Evolutionary conservation across 2,797 vertebrate genomes (phyloP), one percentile per base, ranked within the genome.

Genomic region (Cynodonichthys magdalenae): DNA sequence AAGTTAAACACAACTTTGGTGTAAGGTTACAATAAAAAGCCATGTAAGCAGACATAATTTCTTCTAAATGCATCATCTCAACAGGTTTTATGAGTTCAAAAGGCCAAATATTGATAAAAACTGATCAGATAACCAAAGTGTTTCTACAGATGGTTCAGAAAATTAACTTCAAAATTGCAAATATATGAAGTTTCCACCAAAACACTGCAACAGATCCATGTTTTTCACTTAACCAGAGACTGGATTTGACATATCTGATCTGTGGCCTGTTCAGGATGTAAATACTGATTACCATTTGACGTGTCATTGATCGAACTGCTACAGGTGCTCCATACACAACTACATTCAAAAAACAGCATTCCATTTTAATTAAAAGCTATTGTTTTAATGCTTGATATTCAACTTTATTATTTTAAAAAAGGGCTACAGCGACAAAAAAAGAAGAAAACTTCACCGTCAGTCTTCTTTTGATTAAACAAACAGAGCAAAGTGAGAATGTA

Each of bases 311-410:
- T 75, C 11, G 6, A 8, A 53, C 42, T 29, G 31, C 15, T 8
- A 27, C 18, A 29, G 20, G 51, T 28, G 49, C 27, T 0, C 20
- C 58, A 71, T 18, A 53, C 72, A 65, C 29, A 46, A 54, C 57
- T 5, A 53, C 62, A 59, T 44, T 10, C 6, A 15, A 9, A 10
- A 15, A 42, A 34, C 9, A 15, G 29, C 44, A 18, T 50, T 49
- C 44, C n/a, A 4, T 58, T 78, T 77, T 75, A 81, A 83, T 84
- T 54, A 82, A 67, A 47, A 61, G 64, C 51, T 59, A 63, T 53
- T 56, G 17, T 34, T 71, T 11, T 53, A 3, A 19, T 56, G 59
- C 31, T 66, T 53, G 66, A 66, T 73, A 77, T 78, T 11, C 71
- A 66, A 80, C 66, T 71, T 66, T 59, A 77, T 62, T 73, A 63